Base-by-base conservation (phyloP, 2,113 vertebrate genomes). In the Nothobranchius furzeri region DNA sequence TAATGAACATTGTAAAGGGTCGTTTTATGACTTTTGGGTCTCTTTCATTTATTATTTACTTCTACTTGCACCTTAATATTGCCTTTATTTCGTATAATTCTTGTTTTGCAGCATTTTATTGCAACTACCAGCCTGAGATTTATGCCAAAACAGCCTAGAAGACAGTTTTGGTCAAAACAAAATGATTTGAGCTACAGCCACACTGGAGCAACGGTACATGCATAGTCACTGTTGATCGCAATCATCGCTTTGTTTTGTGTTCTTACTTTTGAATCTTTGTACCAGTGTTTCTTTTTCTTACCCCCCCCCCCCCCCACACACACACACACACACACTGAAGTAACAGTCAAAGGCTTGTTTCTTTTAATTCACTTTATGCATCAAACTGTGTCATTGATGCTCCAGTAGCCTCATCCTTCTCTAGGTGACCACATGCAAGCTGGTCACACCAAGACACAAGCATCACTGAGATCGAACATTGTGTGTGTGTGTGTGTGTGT, bases 331-430 rank as follows among this genome's bases (percentile, higher is more conserved):
- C 30, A 30, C 30, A 20, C 77, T 81, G 79, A 83, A 70, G 76
- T 12, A 60, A 68, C 73, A 75, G 54, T 63, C 4, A 1, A 65
- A 63, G 43, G 68, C 79, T 71, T 75, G 48, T 65, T 45, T 36
- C 68, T 80, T 81, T 74, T 79, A 82, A 86, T 84, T 85, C 75
- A 81, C 79, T 85, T 71, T 78, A 74, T 49, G 70, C 76, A 78
- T 79, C 85, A 83, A 83, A 76, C 78, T 43, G 62, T 5, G 60
- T 62, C 83, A 87, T 88, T 89, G 87, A 90, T 85, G 87, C 84
- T 83, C 73, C 73, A 78, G 65, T 66, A 60, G 64, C 68, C 72
- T 84, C 87, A 85, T 87, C 69, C 73, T 79, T 60, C 73, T 25
- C 60, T 57, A 67, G 58, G 60, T 61, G 53, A 60, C 45, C 71